These are phyloP conservation scores for Syrista parreyssii DNA, from an alignment of 2,888 invertebrate species.

Conservation along the genomic window DNA sequence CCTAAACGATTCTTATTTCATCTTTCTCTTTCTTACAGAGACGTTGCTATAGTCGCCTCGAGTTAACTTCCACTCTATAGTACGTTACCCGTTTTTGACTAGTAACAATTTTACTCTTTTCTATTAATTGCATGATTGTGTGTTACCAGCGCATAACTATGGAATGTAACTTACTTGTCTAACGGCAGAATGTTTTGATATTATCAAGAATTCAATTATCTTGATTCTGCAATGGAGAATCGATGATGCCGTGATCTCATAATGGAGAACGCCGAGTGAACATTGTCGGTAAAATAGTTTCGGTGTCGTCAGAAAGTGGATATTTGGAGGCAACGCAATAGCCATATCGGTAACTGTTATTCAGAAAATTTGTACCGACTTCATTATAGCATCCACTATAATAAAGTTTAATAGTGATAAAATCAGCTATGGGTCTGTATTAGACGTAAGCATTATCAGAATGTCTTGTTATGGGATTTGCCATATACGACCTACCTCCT, in stretches of 20 bases:
- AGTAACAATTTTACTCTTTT: background rate
- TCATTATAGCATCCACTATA: background rate
- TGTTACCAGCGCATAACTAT: background rate
- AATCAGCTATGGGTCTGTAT: background rate
- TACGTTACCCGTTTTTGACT: background rate
- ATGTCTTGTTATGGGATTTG: background rate
- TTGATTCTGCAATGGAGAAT: background rate
- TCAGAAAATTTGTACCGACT: background rate
- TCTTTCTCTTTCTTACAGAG: background rate
- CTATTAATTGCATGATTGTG: background rate
- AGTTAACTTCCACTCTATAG: background rate
- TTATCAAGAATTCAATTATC: background rate
- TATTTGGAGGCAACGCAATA: background rate
- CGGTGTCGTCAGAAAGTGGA: background rate
- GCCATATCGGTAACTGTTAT: background rate
- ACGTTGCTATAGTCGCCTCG: background rate
- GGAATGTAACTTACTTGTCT: background rate
- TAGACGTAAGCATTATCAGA: background rate
- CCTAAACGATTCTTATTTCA: background rate
- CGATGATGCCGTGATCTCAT: background rate
- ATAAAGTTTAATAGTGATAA: background rate
- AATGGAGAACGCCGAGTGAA: background rate
- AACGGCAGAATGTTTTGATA: background rate
- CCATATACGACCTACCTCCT: background rate
- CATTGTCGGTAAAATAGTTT: background rate